Evolutionary conservation across 2,113 vertebrate species (phyloP), one percentile per base, ranked within the genome.

Genomic region (Chloroceryle aenea): DNA sequence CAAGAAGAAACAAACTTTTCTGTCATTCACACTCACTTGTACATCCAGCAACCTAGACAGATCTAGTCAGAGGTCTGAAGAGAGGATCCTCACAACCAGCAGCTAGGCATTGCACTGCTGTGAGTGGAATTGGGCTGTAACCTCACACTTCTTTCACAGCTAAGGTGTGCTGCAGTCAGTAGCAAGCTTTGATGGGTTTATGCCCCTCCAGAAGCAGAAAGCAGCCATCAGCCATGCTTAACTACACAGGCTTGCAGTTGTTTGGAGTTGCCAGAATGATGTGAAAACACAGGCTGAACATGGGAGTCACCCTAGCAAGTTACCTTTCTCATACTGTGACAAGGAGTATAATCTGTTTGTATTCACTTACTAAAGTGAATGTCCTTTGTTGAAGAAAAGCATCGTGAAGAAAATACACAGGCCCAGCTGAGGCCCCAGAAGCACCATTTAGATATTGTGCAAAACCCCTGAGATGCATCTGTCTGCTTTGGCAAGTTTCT

Each of bases 41-140:
- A 17, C 12, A 20, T 43, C 11, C n/a, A 43, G 12, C 10, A 18
- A 14, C 27, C 29, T 7, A 50, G 40, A 38, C 2, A 15, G 32
- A 21, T 61, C 23, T 45, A 61, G 32, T 27, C 26, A 45, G 50
- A 61, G 48, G 32, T n/a, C 32, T 42, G 58, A 62, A 62, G 47
- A 64, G 40, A 47, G 16, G 23, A 42, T 30, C 73, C 20, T 69
- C 40, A n/a, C 50, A 59, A 45, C 13, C 34, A 43, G 11, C 32
- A 66, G 22, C 15, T 0, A 4, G 13, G 5, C 26, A 10, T 67
- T 75, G 7, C n/a, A 12, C 8, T 19, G 4, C 34, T 36, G 21
- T 0, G 0, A 9, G 13, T 66, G 20, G 30, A 47, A 86, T 0
- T 53, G 14, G 22, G 8, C 36, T 58, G 59, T 26, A 40, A 83